phyloP scores from a whole-genome alignment of 2,888 invertebrate species.

The Meta bourneti region DNA sequence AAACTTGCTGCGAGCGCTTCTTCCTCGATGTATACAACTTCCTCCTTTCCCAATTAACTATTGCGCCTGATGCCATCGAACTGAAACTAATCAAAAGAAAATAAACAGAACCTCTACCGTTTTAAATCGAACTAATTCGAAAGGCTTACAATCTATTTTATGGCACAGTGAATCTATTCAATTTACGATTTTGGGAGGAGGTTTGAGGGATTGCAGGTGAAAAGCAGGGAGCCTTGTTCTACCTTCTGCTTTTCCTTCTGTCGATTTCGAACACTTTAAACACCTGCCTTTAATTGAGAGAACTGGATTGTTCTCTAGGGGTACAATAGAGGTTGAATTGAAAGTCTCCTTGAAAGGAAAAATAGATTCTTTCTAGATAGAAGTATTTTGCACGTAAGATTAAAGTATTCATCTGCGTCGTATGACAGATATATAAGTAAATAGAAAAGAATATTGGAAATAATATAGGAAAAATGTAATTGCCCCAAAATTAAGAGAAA shows the following conservation, averaged over 20 bases:
- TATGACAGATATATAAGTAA: too few species aligned
- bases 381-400: too few species aligned
- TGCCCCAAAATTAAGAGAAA: too few species aligned
- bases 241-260: not conserved
- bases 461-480: too few species aligned
- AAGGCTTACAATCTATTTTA: constrained; percentile 7
- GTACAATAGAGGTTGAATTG: not conserved
- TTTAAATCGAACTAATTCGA: constrained; percentile 27
- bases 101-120: not conserved
- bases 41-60: not conserved
- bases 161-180: not conserved
- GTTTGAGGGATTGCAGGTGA: too few species aligned
- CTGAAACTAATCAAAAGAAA: constrained; percentile 38
- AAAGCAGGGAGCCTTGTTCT: too few species aligned
- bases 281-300: not conserved
- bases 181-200: constrained; percentile 6
- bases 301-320: not conserved
- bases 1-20: not conserved
- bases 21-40: not conserved
- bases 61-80: not conserved
- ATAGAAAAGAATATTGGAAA: too few species aligned
- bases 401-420: too few species aligned
- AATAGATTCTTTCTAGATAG: too few species aligned
- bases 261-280: not conserved
- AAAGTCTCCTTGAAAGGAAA: too few species aligned